Percentiles rank a stretch among this genome's conserved stretches.
phyloP scores from a whole-genome alignment of 2,888 invertebrate genomes.

The Plemyria rubiginata region DNA sequence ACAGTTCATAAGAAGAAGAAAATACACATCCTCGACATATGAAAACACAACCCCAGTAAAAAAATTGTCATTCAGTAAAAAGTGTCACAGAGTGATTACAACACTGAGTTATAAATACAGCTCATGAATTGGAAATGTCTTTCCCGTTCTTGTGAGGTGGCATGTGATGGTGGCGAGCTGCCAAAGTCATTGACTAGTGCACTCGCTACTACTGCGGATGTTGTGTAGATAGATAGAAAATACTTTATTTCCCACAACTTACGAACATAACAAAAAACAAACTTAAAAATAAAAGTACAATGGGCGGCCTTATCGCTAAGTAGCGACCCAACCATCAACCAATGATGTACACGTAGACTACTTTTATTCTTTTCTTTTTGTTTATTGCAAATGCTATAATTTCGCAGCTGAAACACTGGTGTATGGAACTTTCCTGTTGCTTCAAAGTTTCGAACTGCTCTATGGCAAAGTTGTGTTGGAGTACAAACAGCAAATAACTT shows the following conservation, averaged over 20 bases:
- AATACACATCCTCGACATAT: too few relatives aligned
- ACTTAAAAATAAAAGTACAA: too few relatives aligned
- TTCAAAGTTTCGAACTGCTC: slow-evolving; percentile 13
- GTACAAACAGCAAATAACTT: slow-evolving; percentile 16
- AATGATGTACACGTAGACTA: neutral
- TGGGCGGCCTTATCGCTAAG: too few relatives aligned
- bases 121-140: slow-evolving; percentile 27
- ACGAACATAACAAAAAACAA: too few relatives aligned
- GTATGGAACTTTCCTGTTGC: slow-evolving; percentile 8
- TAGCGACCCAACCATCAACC: too few relatives aligned
- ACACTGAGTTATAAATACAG: slow-evolving; percentile 22
- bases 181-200: slow-evolving; percentile 27
- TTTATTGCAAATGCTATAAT: neutral
- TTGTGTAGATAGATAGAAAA: neutral
- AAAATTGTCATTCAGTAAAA: neutral
- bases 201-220: slow-evolving; percentile 14
- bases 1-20: too few relatives aligned
- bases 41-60: too few relatives aligned
- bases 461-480: slow-evolving; percentile 5
- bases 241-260: too few relatives aligned
- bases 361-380: too few relatives aligned
- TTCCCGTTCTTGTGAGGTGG: slow-evolving; percentile 25
- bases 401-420: slow-evolving; percentile 3
- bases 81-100: neutral
- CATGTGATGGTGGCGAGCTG: slow-evolving; percentile 21